Evolutionary conservation across 2,113 vertebrate genomes (phyloP).

Genomic region (Solenodon paradoxus): DNA sequence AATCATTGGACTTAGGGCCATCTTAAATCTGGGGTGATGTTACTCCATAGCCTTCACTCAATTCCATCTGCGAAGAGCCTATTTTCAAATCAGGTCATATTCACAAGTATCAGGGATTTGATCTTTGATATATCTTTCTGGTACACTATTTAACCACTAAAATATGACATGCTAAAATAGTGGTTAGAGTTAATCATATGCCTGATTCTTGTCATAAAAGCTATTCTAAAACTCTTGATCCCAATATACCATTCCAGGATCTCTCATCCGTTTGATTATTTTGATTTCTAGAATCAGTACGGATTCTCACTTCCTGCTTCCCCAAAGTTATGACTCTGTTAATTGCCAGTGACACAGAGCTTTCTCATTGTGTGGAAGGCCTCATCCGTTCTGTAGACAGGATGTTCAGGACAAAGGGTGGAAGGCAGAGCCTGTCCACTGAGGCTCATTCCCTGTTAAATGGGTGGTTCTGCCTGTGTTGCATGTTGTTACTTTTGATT

Average conservation of each 20-base stretch:
- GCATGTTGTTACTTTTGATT: neutral
- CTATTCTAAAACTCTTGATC: neutral
- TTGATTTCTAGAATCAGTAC: constrained; percentile 9
- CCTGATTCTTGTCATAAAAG: neutral
- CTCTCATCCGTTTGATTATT: neutral
- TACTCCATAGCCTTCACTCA: neutral
- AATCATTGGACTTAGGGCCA: neutral
- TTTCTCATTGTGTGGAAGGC: constrained; percentile 48
- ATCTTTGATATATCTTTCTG: neutral
- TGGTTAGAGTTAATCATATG: neutral
- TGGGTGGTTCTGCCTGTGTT: neutral
- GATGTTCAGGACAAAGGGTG: constrained; percentile 67
- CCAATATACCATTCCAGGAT: neutral
- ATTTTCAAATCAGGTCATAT: neutral
- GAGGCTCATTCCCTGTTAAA: constrained; percentile 12
- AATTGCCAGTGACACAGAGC: neutral
- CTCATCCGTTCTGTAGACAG: constrained; percentile 54
- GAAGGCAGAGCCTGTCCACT: constrained; percentile 47
- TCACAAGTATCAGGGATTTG: neutral
- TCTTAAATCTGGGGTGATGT: neutral
- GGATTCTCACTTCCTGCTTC: neutral
- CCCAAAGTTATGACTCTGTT: neutral
- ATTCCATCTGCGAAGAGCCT: neutral
- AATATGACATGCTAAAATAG: neutral
- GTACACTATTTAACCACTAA: neutral